Evolutionary conservation across 2,888 invertebrate genomes (phyloP), one percentile per base, ranked within the genome.

Genomic region (Seladonia tumulorum): DNA sequence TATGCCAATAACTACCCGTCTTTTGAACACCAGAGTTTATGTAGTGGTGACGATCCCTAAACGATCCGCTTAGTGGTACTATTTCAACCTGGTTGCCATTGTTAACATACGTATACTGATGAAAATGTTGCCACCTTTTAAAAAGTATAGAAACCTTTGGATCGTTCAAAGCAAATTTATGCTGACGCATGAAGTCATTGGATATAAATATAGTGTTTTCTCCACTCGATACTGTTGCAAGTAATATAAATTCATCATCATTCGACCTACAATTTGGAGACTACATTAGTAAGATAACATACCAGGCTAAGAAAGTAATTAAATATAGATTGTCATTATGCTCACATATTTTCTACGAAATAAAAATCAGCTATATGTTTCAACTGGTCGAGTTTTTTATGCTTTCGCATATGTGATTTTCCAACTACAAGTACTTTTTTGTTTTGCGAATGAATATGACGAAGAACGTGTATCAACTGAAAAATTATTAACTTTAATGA

Each of bases 11-110:
- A 63, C 7, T 16, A 29, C 63, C 63, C 12, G 1, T 63, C 1
- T 63, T 63, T 16, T 63, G 63, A 63, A 29, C 63, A 63, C 63
- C 29, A 29, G 60, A 60, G 16, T 63, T 63, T 29, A 63, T 29
- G 29, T 16, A 29, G 16, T 63, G 63, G 0, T 25, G 7, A 16
- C 14, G 29, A 29, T 63, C 63, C 29, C 5, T 16, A 16, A 0
- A 0, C 0, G 63, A 63, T 29, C 63, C 63, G 16, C 63, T 29
- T 29, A 63, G 63, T 29, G 29, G 63, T 16, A n/a, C 1, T 29
- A 29, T 0, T 29, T 14, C 0, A 29, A 63, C 2, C 16, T 0
- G 0, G 16, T 0, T 1, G 0, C 5, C 4, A 0, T 16, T 29
- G 0, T 0, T 0, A 29, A 14, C 0, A 25, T 2, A 29, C 2